Conservation (phyloP, 2,888 invertebrate genomes). For the Yponomeuta sedellus region DNA sequence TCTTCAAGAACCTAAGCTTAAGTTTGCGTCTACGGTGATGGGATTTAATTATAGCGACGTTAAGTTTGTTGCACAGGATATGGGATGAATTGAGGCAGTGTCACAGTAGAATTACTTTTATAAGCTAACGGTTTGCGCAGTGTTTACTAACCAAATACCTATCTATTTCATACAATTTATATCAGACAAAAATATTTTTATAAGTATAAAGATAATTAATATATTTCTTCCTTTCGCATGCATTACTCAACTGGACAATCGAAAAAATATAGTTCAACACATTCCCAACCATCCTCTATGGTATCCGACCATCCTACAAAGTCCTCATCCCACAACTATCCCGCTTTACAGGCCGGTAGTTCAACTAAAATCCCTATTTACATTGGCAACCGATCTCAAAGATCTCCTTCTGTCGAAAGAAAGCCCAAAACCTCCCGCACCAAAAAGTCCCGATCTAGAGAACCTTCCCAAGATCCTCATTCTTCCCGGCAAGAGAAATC, state of each 20-base stretch:
- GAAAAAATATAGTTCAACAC: conserved; percentile 63
- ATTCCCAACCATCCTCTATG: conserved; percentile 74
- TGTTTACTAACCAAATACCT: neutral
- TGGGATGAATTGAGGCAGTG: neutral
- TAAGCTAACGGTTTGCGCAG: neutral
- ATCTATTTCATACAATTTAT: neutral
- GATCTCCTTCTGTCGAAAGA: conserved; percentile 70
- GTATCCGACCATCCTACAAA: conserved; percentile 62
- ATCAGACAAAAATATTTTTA: neutral
- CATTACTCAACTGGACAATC: conserved; percentile 59
- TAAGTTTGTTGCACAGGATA: neutral
- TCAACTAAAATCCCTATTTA: conserved; percentile 86
- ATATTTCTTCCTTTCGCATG: conserved; percentile 62
- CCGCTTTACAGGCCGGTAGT: conserved; percentile 72
- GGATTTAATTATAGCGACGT: neutral
- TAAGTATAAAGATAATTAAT: conserved; percentile 30
- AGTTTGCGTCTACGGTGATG: neutral
- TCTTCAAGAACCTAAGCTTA: neutral
- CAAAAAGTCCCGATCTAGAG: conserved; percentile 54
- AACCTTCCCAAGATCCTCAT: conserved; percentile 64
- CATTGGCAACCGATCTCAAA: conserved; percentile 78
- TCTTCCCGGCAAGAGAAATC: conserved; percentile 69
- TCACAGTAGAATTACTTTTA: neutral
- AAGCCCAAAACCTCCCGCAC: conserved; percentile 38
- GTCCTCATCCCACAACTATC: conserved; percentile 70